Percentiles rank a stretch among this genome's conserved stretches.
Evolutionary conservation across 2,113 vertebrate genomes (phyloP).

Genomic region (Gadus macrocephalus): DNA sequence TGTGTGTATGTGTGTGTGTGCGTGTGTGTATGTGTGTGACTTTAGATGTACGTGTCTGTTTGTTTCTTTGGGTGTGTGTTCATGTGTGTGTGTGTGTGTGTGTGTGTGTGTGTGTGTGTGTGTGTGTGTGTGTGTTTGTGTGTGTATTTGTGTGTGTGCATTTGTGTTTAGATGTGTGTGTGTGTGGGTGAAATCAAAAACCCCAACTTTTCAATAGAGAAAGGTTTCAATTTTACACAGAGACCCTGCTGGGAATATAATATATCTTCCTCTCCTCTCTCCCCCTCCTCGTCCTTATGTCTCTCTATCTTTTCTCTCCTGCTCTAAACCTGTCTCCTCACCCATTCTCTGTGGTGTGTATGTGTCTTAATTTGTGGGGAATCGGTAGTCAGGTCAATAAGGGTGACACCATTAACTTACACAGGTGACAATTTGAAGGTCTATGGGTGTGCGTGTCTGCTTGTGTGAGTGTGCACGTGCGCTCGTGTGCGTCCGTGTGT

Average conservation of each 20-base stretch:
- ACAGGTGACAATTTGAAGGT: not conserved
- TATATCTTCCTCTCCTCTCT: not conserved
- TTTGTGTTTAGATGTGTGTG: too few relatives aligned
- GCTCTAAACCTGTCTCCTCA: not conserved
- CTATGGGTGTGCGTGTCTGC: not conserved
- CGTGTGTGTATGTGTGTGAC: too few relatives aligned
- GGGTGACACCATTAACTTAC: not conserved
- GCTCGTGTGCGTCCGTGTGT: not conserved
- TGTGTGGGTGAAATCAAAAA: not conserved
- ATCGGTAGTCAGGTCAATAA: not conserved
- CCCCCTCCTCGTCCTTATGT: not conserved
- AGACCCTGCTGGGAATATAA: too few relatives aligned
- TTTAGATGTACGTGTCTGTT: too few relatives aligned
- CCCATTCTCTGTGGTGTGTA: not conserved
- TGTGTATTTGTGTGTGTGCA: not conserved
- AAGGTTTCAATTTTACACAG: not conserved
- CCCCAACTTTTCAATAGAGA: not conserved
- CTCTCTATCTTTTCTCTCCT: not conserved
- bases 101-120: conserved; percentile 3
- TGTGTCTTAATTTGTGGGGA: not conserved
- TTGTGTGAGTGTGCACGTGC: not conserved
- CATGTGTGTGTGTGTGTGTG: not conserved
- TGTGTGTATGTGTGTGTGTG: too few relatives aligned
- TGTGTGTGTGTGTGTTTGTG: not conserved
- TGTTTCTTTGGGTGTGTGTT: not conserved